Evolutionary conservation across 2,888 invertebrate genomes (phyloP).

Genomic region (Microplitis deprimator): DNA sequence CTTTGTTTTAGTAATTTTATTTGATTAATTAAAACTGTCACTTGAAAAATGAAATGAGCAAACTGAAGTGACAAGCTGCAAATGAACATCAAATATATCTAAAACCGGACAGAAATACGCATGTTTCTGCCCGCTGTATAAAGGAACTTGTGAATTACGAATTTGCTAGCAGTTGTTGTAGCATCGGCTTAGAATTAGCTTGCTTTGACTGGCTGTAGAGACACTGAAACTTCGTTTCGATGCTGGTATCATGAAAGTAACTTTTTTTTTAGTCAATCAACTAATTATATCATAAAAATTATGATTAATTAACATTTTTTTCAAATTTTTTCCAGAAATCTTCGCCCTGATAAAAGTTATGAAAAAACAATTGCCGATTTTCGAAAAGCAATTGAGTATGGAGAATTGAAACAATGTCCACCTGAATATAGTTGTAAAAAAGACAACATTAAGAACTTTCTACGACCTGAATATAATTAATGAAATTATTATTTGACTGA

Average conservation of each 20-base stretch:
- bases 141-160: too few species aligned
- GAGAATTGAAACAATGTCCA: slow-evolving; percentile 71
- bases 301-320: not conserved
- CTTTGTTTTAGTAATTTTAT: too few species aligned
- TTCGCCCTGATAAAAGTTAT: slow-evolving; percentile 75
- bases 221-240: too few species aligned
- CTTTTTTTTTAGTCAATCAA: not conserved
- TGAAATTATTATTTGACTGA: not conserved
- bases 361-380: slow-evolving; percentile 77
- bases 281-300: not conserved
- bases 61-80: not conserved
- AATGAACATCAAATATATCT: too few species aligned
- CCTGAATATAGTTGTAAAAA: slow-evolving; percentile 66
- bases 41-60: too few species aligned
- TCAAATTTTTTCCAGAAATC: slow-evolving; percentile 40
- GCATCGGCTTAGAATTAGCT: too few species aligned
- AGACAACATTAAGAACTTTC: slow-evolving; percentile 64
- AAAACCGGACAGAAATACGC: too few species aligned
- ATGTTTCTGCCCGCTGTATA: too few species aligned
- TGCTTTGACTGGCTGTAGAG: too few species aligned
- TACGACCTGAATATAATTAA: slow-evolving; percentile 53
- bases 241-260: too few species aligned
- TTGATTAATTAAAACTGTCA: too few species aligned
- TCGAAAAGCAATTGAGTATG: slow-evolving; percentile 79
- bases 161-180: too few species aligned